These are phyloP conservation scores for Gari tellinella DNA, from an alignment of 2,888 invertebrate species.

Conservation along the genomic window DNA sequence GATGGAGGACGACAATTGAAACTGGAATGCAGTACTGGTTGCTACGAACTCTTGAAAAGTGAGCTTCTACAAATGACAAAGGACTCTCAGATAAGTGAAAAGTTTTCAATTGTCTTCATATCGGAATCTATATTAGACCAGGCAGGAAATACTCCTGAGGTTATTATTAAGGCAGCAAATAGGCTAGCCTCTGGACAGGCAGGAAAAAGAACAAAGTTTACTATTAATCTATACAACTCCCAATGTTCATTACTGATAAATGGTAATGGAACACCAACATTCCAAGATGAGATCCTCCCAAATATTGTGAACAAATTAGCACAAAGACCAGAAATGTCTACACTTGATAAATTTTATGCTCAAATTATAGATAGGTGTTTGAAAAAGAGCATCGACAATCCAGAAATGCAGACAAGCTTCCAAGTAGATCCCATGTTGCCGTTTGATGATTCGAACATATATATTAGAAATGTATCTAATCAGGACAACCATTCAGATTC, in stretches of 20 bases:
- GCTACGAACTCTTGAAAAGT: constrained; percentile 3
- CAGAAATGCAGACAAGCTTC: neutral
- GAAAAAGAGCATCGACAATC: constrained; percentile 11
- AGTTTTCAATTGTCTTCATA: neutral
- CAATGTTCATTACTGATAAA: constrained; percentile 6
- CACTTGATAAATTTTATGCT: constrained; percentile 10
- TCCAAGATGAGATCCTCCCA: constrained; percentile 2
- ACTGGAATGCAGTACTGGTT: constrained; percentile 4
- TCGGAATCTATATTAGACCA: neutral
- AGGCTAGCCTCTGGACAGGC: neutral
- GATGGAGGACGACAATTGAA: constrained; percentile 1
- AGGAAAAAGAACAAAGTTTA: constrained; percentile 3
- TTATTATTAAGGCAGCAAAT: neutral
- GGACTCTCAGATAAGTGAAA: neutral
- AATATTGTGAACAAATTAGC: neutral
- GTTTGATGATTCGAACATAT: too few species aligned
- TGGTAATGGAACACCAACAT: constrained; percentile 4
- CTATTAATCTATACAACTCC: neutral
- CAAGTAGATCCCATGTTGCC: too few species aligned
- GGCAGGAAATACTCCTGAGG: neutral
- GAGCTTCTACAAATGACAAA: neutral
- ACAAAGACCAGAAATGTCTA: neutral
- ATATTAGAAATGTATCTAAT: too few species aligned
- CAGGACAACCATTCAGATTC: too few species aligned
- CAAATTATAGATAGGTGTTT: constrained; percentile 3